These are phyloP conservation scores for Bos javanicus DNA, from an alignment of 2,113 vertebrate species.

Conservation along the genomic window DNA sequence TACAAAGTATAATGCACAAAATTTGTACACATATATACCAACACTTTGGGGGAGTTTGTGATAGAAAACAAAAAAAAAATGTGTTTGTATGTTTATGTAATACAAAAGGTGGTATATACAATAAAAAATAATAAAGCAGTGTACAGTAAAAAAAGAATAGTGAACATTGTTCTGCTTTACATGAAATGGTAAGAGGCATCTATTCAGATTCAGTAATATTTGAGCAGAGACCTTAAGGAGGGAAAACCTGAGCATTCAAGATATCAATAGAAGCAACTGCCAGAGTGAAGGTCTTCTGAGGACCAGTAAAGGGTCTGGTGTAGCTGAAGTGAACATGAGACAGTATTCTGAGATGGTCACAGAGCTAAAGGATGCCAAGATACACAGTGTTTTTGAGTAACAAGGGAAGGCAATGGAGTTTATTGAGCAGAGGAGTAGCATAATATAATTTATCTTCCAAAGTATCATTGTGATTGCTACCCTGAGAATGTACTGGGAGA, in stretches of 20 bases:
- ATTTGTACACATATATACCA: not conserved
- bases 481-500: not conserved
- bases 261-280: not conserved
- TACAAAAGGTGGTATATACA: not conserved
- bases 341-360: not conserved
- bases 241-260: not conserved
- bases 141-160: not conserved
- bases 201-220: not conserved
- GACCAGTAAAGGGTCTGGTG: accelerated
- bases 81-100: not conserved
- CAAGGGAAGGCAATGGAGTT: not conserved
- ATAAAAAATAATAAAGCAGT: not conserved
- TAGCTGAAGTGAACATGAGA: not conserved
- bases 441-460: not conserved
- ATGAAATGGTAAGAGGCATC: not conserved
- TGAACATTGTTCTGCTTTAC: not conserved
- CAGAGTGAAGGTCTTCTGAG: not conserved
- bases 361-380: not conserved
- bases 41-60: not conserved
- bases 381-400: not conserved
- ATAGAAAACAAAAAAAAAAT: not conserved
- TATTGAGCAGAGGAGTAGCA: not conserved
- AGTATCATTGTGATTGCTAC: not conserved
- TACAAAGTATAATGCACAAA: not conserved
- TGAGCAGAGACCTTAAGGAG: not conserved